Percentiles rank a stretch among this genome's conserved stretches.
These are phyloP conservation scores for Kuschelorhynchus macadamiae DNA, from an alignment of 2,888 invertebrate species.

Conservation along the genomic window DNA sequence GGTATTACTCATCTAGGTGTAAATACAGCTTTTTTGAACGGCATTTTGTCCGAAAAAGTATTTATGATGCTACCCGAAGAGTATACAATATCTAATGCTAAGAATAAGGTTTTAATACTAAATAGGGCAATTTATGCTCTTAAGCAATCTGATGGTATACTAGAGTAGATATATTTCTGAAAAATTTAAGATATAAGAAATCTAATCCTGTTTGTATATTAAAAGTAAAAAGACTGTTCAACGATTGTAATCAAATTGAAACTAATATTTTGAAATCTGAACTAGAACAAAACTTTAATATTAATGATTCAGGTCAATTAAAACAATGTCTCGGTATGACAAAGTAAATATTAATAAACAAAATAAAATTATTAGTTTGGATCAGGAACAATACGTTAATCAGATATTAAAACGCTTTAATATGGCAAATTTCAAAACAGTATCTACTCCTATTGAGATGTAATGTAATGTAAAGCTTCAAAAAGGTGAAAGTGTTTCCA, in stretches of 20 bases:
- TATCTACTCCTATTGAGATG: slow-evolving; percentile 5
- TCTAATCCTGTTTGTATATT: slow-evolving; percentile 26
- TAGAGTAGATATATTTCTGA: not conserved
- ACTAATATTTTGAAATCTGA: slow-evolving; percentile 3
- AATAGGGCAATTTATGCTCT: slow-evolving; percentile 23
- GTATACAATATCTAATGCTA: slow-evolving; percentile 5
- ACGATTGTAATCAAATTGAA: slow-evolving; percentile 4
- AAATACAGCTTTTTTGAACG: slow-evolving; percentile 15
- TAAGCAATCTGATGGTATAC: not conserved
- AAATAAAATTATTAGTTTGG: not conserved
- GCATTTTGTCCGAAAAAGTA: slow-evolving; percentile 39
- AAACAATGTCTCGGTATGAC: slow-evolving; percentile 17
- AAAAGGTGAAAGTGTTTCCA: not conserved
- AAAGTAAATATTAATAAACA: not conserved
- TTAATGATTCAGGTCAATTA: slow-evolving; percentile 18
- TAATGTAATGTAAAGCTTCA: not conserved
- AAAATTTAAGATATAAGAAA: slow-evolving; percentile 13
- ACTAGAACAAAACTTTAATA: slow-evolving; percentile 5
- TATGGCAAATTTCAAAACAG: slow-evolving; percentile 1
- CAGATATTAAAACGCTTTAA: slow-evolving; percentile 16
- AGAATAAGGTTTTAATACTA: slow-evolving; percentile 5
- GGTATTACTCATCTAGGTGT: slow-evolving; percentile 10
- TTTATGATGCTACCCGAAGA: slow-evolving; percentile 18
- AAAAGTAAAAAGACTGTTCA: not conserved
- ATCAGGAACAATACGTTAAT: slow-evolving; percentile 10